Conservation (phyloP, 2,888 invertebrate species). For the Apamea crenata region DNA sequence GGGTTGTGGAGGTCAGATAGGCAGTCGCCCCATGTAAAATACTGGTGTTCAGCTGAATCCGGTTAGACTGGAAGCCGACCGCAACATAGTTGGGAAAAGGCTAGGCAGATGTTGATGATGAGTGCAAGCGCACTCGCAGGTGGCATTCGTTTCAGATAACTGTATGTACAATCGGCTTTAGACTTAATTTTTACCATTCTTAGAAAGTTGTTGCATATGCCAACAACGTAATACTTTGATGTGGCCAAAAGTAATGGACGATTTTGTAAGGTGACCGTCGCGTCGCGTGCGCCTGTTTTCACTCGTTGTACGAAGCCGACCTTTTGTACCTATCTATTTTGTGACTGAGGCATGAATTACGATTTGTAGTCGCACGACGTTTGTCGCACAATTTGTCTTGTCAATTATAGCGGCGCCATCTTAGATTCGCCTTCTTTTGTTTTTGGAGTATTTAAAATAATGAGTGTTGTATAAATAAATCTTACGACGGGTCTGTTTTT, state of each 20-base stretch:
- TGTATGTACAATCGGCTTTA: no score
- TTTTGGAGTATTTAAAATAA: slow-evolving; percentile 26
- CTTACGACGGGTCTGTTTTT: neutral
- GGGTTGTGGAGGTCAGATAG: no score
- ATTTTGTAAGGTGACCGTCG: neutral
- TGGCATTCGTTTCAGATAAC: neutral
- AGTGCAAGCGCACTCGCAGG: no score
- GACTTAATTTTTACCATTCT: no score
- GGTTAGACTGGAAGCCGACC: no score
- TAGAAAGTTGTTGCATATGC: no score
- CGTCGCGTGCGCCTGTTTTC: neutral
- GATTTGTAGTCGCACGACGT: slow-evolving; percentile 43
- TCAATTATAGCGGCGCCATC: slow-evolving; percentile 26
- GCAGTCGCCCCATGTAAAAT: no score
- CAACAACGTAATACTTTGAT: no score
- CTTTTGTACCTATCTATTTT: slow-evolving; percentile 4
- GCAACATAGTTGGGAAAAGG: no score
- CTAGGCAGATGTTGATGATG: no score
- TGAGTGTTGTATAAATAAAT: slow-evolving; percentile 19
- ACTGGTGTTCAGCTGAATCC: no score
- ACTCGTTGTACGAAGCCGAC: accelerated
- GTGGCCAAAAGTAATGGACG: neutral
- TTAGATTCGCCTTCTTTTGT: slow-evolving; percentile 30
- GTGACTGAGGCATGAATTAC: slow-evolving; percentile 12
- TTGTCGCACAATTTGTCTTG: slow-evolving; percentile 54